phyloP scores from a whole-genome alignment of 2,113 vertebrate species.

The Upupa epops region DNA sequence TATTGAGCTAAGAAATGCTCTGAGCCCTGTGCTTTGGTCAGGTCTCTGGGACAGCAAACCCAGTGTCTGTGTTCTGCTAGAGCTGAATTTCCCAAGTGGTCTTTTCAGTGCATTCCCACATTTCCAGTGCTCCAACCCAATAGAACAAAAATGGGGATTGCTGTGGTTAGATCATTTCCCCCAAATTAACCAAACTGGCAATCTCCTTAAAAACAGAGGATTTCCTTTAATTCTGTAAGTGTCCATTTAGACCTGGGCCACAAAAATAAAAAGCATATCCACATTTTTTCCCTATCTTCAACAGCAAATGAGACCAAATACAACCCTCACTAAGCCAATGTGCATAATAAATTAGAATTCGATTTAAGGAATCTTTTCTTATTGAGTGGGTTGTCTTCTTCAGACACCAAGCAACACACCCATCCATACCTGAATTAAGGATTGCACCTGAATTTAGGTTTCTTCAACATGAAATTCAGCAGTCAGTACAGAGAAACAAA shows the following conservation, averaged over 20 bases:
- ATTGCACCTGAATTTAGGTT: neutral
- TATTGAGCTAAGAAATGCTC: neutral
- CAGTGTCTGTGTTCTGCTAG: neutral
- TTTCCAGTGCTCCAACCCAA: neutral
- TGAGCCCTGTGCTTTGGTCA: rapidly evolving
- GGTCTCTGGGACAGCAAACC: neutral
- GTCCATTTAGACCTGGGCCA: neutral
- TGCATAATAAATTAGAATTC: neutral
- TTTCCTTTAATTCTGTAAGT: neutral
- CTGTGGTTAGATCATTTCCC: neutral
- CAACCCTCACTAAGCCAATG: neutral
- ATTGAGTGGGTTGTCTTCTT: neutral
- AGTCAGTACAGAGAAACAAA: neutral
- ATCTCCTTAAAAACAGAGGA: neutral
- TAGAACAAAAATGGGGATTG: neutral
- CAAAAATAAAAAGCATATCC: neutral
- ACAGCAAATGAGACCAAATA: neutral
- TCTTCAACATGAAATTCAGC: neutral
- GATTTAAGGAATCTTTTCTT: neutral
- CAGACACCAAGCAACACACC: neutral
- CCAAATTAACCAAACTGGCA: neutral
- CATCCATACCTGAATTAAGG: neutral
- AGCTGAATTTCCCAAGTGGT: neutral
- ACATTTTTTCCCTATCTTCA: neutral
- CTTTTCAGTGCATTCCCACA: neutral